Percentiles rank a stretch among this genome's conserved stretches.
Evolutionary conservation across 2,797 vertebrate species (phyloP).

Genomic region (Oreortyx pictus): DNA sequence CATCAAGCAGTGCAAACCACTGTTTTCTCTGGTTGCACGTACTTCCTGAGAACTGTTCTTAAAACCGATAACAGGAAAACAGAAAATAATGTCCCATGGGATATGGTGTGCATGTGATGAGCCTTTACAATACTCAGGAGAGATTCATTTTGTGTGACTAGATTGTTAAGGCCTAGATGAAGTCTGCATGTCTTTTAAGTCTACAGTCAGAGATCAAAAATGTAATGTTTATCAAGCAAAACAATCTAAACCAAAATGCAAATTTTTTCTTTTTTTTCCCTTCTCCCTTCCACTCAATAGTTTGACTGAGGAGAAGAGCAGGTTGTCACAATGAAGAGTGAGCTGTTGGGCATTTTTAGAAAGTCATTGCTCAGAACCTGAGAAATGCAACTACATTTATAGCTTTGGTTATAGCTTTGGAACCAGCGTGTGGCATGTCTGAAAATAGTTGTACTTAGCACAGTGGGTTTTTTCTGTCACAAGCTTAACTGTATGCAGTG

Average conservation of each 20-base stretch:
- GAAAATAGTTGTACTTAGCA: not conserved
- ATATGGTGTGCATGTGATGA: not conserved
- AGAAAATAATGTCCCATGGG: not conserved
- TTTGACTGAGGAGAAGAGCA: not conserved
- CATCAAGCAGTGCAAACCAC: not conserved
- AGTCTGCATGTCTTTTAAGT: not conserved
- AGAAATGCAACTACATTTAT: not conserved
- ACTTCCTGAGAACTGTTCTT: constrained; percentile 19
- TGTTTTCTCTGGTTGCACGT: not conserved
- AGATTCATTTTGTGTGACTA: not conserved
- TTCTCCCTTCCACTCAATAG: not conserved
- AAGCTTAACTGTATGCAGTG: not conserved
- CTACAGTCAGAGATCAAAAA: not conserved
- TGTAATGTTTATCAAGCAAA: not conserved
- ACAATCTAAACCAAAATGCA: not conserved
- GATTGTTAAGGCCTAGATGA: not conserved
- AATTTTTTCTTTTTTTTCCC: not conserved
- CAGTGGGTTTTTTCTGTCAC: not conserved
- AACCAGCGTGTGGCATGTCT: not conserved
- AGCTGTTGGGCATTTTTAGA: not conserved
- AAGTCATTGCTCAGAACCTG: not conserved
- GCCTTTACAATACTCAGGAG: not conserved
- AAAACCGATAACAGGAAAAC: not conserved
- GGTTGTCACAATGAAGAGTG: not conserved
- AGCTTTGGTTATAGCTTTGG: not conserved